These are phyloP conservation scores for Lepetodrilus schrolli DNA, from an alignment of 2,888 invertebrate genomes.

Conservation along the genomic window DNA sequence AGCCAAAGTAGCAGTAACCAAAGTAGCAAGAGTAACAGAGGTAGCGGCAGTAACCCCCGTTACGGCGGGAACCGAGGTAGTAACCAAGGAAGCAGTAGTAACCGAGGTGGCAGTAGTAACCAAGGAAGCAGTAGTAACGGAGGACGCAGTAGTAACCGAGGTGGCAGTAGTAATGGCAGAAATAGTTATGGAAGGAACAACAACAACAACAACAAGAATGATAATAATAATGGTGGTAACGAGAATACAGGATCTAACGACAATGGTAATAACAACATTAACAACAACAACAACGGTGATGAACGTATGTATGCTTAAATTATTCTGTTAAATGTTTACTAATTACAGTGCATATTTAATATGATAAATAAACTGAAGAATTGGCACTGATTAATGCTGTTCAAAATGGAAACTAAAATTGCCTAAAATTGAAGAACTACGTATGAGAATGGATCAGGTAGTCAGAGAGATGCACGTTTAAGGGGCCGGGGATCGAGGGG, in stretches of 20 bases:
- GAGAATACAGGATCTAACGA: neutral
- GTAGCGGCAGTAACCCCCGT: neutral
- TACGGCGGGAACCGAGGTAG: neutral
- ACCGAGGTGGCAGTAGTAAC: neutral
- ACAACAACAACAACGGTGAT: neutral
- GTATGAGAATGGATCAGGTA: no score
- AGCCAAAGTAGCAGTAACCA: neutral
- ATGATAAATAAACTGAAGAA: no score
- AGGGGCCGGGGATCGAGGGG: no score
- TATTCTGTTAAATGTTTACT: no score
- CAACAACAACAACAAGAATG: neutral
- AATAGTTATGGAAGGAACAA: neutral
- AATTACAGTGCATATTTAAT: no score
- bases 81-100: neutral
- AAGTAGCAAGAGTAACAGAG: neutral
- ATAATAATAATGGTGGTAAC: neutral
- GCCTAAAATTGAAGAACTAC: no score
- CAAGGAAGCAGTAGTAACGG: neutral
- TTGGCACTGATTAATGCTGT: no score
- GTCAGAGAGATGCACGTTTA: no score
- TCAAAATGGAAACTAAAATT: no score
- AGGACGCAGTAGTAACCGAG: neutral
- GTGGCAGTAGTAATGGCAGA: neutral
- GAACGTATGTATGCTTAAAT: no score
- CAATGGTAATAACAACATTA: neutral